Conservation (phyloP, 2,797 vertebrate species). For the Gila robusta region DNA sequence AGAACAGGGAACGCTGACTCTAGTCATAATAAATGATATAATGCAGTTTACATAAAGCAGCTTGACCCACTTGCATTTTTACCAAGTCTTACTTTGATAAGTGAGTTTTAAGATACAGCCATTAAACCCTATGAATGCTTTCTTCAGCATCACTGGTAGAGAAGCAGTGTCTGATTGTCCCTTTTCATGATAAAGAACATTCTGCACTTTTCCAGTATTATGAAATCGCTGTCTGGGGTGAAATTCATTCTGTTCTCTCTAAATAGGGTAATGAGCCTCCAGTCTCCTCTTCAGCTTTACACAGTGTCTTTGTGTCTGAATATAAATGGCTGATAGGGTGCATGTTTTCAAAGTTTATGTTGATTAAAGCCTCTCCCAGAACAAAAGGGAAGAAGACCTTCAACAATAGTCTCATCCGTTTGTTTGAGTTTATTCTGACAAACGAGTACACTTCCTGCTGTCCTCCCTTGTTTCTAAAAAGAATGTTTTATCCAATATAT, state of each 20-base stretch:
- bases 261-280: constrained; percentile 18
- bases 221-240: neutral
- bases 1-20: neutral
- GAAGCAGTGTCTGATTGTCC: neutral
- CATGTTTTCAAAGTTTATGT: constrained; percentile 18
- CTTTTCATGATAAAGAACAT: constrained; percentile 10
- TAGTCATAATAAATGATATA: constrained; percentile 2
- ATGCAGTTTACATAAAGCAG: constrained; percentile 7
- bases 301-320: constrained; percentile 5
- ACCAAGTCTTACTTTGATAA: neutral
- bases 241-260: neutral
- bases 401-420: neutral
- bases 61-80: constrained; percentile 2
- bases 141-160: neutral
- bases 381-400: neutral
- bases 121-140: neutral
- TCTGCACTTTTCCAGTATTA: constrained; percentile 21
- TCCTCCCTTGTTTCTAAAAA: neutral
- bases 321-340: constrained; percentile 7
- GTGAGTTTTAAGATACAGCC: neutral
- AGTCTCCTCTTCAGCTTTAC: constrained; percentile 6
- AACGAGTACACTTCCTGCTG: neutral
- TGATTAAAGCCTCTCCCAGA: constrained; percentile 17
- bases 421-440: constrained; percentile 14
- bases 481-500: neutral